Base-by-base conservation (phyloP, 2,888 invertebrate genomes). In the Amphimallon solstitiale region DNA sequence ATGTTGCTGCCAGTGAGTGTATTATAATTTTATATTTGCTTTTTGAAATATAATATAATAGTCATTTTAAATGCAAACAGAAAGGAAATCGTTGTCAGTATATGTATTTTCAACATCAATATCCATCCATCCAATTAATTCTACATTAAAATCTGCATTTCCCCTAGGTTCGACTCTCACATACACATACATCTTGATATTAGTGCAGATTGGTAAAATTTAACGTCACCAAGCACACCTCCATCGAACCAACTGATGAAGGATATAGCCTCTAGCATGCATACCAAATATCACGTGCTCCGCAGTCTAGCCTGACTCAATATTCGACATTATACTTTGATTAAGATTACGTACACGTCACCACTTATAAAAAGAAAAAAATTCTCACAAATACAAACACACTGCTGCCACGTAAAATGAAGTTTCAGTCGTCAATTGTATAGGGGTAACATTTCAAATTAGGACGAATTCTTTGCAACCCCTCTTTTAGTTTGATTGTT, bases 241-340 rank as follows among this genome's bases (percentile, higher is more conserved):
- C 29, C 29, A 9, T 9, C 29, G 29, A 29, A 29, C 29, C 17
- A 15, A 40, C 54, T 56, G 54, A 56, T 56, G 54, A 56, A 56
- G 54, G 19, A 56, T 38, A 56, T 23, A 21, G 54, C 54, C 54
- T 56, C 35, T 56, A 56, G 54, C 54, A 56, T 56, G 54, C 54
- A 56, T 56, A 56, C 54, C 54, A 40, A 56, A 56, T 23, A 40
- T 56, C 54, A 56, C 54, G 54, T 56, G 54, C 38, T 56, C 54
- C n/a, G 21, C 17, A 38, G 40, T 40, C 21, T 40, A 38, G 54
- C 54, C 40, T 56, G 40, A 56, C 21, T 56, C 19, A 56, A 10
- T 38, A 56, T 56, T 56, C 54, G 40, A 56, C 40, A 21, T 56
- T 56, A 56, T 40, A 56, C 54, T 19, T 40, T 56, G 54, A 56